Percentiles rank a stretch among this genome's conserved stretches.
phyloP scores from a whole-genome alignment of 2,797 vertebrate genomes.

The Staurois parvus region DNA sequence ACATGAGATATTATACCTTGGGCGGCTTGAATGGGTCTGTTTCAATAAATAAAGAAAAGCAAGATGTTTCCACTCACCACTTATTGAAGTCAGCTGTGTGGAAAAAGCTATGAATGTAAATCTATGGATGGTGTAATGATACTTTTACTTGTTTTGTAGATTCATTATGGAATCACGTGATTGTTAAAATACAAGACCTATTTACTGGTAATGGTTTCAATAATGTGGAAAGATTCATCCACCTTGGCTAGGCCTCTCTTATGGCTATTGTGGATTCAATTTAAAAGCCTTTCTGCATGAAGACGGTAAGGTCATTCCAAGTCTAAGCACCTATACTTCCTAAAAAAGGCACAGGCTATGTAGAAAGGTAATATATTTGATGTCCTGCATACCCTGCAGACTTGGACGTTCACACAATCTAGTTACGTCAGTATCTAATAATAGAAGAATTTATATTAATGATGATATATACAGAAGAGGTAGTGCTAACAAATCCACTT shows the following conservation, averaged over 20 bases:
- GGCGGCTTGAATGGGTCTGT: conserved; percentile 1
- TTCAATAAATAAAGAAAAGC: conserved; percentile 48
- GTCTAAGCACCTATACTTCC: background rate
- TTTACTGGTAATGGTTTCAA: background rate
- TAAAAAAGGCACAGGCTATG: background rate
- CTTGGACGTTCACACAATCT: background rate
- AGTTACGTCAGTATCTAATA: no score
- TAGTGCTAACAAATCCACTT: no score
- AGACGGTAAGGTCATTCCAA: background rate
- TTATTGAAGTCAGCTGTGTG: conserved; percentile 32
- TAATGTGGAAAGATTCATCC: background rate
- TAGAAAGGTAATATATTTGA: background rate
- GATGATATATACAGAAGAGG: no score
- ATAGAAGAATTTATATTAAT: no score
- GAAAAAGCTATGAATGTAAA: conserved; percentile 20
- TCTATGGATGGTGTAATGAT: background rate
- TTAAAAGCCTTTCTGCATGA: background rate
- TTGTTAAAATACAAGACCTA: background rate
- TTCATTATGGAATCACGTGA: conserved; percentile 10
- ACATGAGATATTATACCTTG: conserved; percentile 33
- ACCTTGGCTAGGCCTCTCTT: background rate
- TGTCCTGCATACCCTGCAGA: background rate
- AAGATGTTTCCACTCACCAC: conserved; percentile 45
- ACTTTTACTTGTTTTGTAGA: background rate
- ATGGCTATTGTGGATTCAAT: background rate